A percentile compares a stretch with the other conserved stretches of the same genome.
phyloP scores from a whole-genome alignment of 2,113 vertebrate species.

The Astatotilapia flaviijosephi region DNA sequence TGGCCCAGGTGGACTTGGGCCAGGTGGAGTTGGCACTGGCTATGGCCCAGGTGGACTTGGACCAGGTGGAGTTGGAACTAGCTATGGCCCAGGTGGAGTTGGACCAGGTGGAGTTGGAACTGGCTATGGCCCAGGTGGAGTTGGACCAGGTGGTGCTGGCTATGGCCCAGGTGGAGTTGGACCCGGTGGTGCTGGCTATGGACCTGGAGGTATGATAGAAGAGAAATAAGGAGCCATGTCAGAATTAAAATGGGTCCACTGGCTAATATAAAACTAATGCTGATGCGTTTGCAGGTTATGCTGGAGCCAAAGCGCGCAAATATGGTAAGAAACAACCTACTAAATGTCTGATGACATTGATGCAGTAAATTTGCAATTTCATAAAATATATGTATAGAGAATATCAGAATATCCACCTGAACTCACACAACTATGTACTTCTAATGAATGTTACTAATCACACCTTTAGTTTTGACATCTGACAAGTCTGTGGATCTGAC shows the following conservation, averaged over 20 bases:
- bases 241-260: neutral
- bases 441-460: neutral
- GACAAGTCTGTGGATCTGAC: neutral
- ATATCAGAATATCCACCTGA: neutral
- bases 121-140: conserved; percentile 12
- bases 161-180: conserved; percentile 14
- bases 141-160: neutral
- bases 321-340: conserved; percentile 42
- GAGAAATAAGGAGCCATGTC: neutral
- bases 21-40: neutral
- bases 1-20: neutral
- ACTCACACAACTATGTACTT: neutral
- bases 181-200: neutral
- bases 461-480: neutral
- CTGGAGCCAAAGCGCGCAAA: conserved; percentile 57
- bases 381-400: neutral
- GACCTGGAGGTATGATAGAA: conserved; percentile 18
- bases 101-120: neutral
- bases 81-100: conserved; percentile 14
- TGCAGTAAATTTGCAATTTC: neutral
- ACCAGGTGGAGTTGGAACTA: neutral
- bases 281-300: conserved; percentile 40
- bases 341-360: neutral
- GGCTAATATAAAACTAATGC: neutral
- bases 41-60: conserved; percentile 17